Evolutionary conservation across 2,113 vertebrate species (phyloP), one percentile per base, ranked within the genome.

Genomic region (Cyanoramphus novaezelandiae): DNA sequence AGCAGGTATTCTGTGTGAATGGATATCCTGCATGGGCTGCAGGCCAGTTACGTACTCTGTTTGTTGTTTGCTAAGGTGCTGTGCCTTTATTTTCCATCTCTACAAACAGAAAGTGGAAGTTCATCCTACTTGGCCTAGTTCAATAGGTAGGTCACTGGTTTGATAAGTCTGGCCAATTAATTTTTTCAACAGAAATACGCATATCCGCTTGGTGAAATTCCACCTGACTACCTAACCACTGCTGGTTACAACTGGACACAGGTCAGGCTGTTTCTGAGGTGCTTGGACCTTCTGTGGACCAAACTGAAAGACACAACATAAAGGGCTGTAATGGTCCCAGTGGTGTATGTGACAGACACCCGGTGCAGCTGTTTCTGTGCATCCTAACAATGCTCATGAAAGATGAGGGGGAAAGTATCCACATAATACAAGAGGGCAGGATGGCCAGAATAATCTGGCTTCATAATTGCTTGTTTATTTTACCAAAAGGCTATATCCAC

Each of bases 101-200:
- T 87, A 37, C 49, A 85, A 82, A 80, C 11, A 85, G 90, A 95
- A 95, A 95, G 75, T 86, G 90, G 94, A 94, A 97, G 80, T 84
- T 60, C 64, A 91, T 13, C 37, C 41, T 83, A 50, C 28, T 1
- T 82, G 39, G 47, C 81, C 44, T 68, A 41, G 44, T 80, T 77
- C 37, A 21, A 35, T 60, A 68, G 18, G 27, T 78, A 78, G 29
- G 37, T 90, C 43, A 60, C 17, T 70, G 28, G 68, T 81, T 80
- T 1, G 7, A 3, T 62, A 82, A 59, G 11, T 33, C 44, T 70
- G 59, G 23, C 49, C 60, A 83, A 49, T 52, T 33, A 74, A 10
- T 53, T 46, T 84, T 94, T 92, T 89, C 46, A 46, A 47, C 33
- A 43, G 50, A 78, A 35, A 19, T 60, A 71, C 6, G 25, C 60